Base-by-base conservation (phyloP, 2,113 vertebrate species). In the Albula glossodonta region DNA sequence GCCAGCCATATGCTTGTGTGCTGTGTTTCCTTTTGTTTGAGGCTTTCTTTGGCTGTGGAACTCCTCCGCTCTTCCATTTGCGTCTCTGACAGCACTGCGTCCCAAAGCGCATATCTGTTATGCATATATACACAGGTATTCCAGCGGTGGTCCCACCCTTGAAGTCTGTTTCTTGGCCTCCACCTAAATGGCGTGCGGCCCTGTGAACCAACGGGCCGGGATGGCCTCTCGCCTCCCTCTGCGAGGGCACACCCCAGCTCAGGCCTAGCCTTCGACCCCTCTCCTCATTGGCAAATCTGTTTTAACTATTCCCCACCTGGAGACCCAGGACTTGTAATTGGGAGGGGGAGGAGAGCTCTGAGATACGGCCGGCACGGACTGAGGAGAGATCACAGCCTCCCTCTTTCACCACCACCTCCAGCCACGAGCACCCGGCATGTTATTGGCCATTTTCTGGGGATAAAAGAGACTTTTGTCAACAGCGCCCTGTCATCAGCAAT, bases 271-370 rank as follows among this genome's bases (percentile, higher is more conserved):
- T 48, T 19, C 4, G 15, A 10, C 57, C 57, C 41, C 60, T 31
- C 41, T 12, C 53, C 87, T 86, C 86, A 90, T 90, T 89, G 88
- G 31, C 89, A 89, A 90, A 90, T 94, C 93, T 95, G 94, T 89
- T 94, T 93, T 91, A 89, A 88, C 85, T 91, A 92, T 95, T 91
- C 89, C 83, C 88, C 13, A 87, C 89, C 89, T 84, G 70, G 87
- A 85, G 87, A 90, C 86, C 87, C 90, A 22, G 89, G 87, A 89
- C 90, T 91, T 92, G 88, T 91, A 91, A 92, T 92, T 41, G 90
- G 81, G 6, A 87, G 83, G 87, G 87, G 86, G 90, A 90, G 89
- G 89, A 91, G 87, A 87, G 88, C 83, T 89, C 82, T 93, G 92
- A 93, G 92, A 92, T 90, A 90, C 70, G 89, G 89, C 90, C 89